Evolutionary conservation across 2,888 invertebrate genomes (phyloP).

Genomic region (Zele albiditarsus): DNA sequence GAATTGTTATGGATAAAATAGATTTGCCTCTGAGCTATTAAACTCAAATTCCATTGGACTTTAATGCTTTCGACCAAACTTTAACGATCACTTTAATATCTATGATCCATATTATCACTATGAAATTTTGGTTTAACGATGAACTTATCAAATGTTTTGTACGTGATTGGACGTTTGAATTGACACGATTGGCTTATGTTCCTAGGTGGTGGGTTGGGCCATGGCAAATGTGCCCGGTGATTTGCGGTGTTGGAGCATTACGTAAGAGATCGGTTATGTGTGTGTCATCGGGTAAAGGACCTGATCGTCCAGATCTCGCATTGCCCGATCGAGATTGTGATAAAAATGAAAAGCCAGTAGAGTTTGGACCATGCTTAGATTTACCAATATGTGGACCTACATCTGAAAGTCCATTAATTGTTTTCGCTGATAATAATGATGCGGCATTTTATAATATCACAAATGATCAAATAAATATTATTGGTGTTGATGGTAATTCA

Average conservation of each 20-base stretch:
- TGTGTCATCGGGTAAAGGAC: slow-evolving; percentile 71
- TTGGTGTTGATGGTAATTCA: slow-evolving; percentile 57
- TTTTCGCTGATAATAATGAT: slow-evolving; percentile 62
- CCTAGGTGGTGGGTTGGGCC: slow-evolving; percentile 86
- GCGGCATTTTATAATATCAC: slow-evolving; percentile 64
- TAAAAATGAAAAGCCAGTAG: slow-evolving; percentile 78
- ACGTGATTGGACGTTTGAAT: slow-evolving; percentile 31
- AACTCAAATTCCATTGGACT: neutral
- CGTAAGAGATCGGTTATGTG: slow-evolving; percentile 83
- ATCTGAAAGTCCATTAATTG: slow-evolving; percentile 63
- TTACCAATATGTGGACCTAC: slow-evolving; percentile 72
- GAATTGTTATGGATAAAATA: neutral
- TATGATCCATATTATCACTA: slow-evolving; percentile 9
- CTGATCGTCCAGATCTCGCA: slow-evolving; percentile 83
- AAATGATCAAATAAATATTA: slow-evolving; percentile 58
- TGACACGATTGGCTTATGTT: slow-evolving; percentile 33
- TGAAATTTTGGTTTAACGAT: slow-evolving; percentile 10
- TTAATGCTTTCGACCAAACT: neutral
- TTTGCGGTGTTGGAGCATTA: slow-evolving; percentile 79
- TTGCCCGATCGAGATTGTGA: slow-evolving; percentile 85
- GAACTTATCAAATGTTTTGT: slow-evolving; percentile 15
- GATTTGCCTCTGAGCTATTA: neutral
- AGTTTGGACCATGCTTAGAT: slow-evolving; percentile 79
- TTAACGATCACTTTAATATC: neutral
- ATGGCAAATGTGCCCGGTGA: slow-evolving; percentile 88